Conservation (phyloP, 2,888 invertebrate genomes). For the Thysanoteuthis rhombus region DNA sequence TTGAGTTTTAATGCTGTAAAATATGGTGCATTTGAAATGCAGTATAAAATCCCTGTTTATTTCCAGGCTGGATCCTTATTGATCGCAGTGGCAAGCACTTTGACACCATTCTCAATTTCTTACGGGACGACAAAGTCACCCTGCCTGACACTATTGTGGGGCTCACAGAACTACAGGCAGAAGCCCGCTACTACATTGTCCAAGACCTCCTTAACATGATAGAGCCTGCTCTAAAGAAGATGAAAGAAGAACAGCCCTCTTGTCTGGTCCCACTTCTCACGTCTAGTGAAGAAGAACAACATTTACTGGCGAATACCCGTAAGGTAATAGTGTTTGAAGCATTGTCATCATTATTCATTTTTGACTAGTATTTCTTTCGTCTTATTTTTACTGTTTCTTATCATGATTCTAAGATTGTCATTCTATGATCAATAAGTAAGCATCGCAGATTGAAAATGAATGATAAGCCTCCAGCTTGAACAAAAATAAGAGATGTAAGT, state of each 20-base stretch:
- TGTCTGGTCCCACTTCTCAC: conserved; percentile 95
- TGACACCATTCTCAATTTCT: conserved; percentile 91
- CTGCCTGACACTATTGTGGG: conserved; percentile 91
- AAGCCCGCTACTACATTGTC: conserved; percentile 95
- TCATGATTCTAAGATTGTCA: no score
- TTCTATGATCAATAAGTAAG: no score
- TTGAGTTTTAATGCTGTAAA: no score
- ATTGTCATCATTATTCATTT: no score
- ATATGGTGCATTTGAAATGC: no score
- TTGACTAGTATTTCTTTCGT: no score
- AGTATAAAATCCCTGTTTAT: not conserved
- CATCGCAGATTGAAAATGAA: no score
- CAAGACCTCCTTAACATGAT: conserved; percentile 81
- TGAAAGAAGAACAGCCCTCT: conserved; percentile 82
- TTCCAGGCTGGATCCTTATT: conserved; percentile 94
- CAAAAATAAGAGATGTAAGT: no score
- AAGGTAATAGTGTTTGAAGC: conserved; percentile 60
- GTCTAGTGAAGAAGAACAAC: conserved; percentile 75
- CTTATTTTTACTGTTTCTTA: no score
- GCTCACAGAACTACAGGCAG: conserved; percentile 90
- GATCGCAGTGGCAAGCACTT: conserved; percentile 98
- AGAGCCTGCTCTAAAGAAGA: conserved; percentile 79
- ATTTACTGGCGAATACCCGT: conserved; percentile 63
- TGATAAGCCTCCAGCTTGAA: no score
- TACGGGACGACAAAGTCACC: conserved; percentile 92